Evolutionary conservation across 2,888 invertebrate species (phyloP), one percentile per base, ranked within the genome.

Genomic region (Lasiommata megera): DNA sequence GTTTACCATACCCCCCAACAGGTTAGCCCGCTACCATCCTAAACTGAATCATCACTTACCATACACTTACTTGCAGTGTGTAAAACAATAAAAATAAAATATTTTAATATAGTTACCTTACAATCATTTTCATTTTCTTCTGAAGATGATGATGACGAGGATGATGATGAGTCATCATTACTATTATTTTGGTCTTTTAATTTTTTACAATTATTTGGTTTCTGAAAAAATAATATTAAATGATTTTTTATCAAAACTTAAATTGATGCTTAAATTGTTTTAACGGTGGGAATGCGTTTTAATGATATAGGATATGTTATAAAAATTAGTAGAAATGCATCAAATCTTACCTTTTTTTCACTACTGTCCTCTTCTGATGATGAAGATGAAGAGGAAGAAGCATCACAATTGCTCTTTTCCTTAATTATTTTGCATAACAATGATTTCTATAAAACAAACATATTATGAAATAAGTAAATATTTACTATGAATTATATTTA

Each of bases 361-460:
- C 29, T 16, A 9, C 38, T 29, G 14, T 51, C 38, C 23, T 51
- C 51, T 40, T 37, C 51, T 16, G 77, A 77, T 0, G 71, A 70
- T 0, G 70, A 73, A 14, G 53, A 57, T 18, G 77, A 77, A 0
- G 71, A 70, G 0, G 71, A 73, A 8, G 54, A 58, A 23, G 38
- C 31, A n/a, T 55, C 31, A 8, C 60, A 57, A 34, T 54, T 44
- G 18, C 38, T 54, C 31, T 50, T 51, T 23, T 46, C 46, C 14
- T 28, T 57, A 16, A 38, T 51, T 40, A 29, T 38, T 40, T 51
- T 51, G 29, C 51, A 51, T 40, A 51, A 28, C 28, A 37, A 46
- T 31, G 46, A 46, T 46, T 29, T 38, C 51, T 51, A 38, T 7
- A 51, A 51, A 3, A 40, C 28, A 43, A 11, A n/a, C 11, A 23